These are phyloP conservation scores for Synergus umbraculus DNA, from an alignment of 2,888 invertebrate genomes.

Conservation along the genomic window DNA sequence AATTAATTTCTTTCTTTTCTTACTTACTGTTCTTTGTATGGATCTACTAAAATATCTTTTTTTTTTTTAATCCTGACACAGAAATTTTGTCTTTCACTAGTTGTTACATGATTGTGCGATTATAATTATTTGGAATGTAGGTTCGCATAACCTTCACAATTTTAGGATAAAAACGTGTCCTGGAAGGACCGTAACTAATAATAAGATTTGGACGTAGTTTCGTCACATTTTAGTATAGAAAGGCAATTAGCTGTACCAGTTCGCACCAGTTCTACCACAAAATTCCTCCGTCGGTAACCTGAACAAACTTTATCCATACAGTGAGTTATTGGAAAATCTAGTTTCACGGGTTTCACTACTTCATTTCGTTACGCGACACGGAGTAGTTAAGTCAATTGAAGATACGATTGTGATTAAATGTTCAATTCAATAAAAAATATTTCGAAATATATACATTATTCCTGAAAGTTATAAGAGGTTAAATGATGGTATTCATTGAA, in stretches of 20 bases:
- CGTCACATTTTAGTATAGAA: neutral
- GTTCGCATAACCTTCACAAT: neutral
- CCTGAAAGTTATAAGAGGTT: neutral
- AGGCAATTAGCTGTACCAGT: neutral
- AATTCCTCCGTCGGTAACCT: slow-evolving; percentile 2
- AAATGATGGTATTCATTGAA: neutral
- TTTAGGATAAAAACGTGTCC: too few relatives aligned
- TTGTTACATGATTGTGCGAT: too few relatives aligned
- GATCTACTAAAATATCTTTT: neutral
- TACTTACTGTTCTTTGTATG: neutral
- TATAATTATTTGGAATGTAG: neutral
- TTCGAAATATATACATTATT: neutral
- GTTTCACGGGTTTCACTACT: slow-evolving; percentile 31
- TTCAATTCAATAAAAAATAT: neutral
- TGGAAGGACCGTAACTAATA: too few relatives aligned
- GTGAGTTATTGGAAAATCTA: slow-evolving; percentile 43
- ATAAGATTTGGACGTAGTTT: neutral
- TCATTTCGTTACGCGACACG: slow-evolving; percentile 41
- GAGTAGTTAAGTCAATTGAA: neutral
- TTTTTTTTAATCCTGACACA: neutral
- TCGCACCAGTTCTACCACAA: neutral
- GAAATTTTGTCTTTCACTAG: too few relatives aligned
- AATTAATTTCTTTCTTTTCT: neutral
- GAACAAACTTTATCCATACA: slow-evolving; percentile 23
- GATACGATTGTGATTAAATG: neutral